phyloP scores from a whole-genome alignment of 2,888 invertebrate genomes.

The Trichopria drosophilae region DNA sequence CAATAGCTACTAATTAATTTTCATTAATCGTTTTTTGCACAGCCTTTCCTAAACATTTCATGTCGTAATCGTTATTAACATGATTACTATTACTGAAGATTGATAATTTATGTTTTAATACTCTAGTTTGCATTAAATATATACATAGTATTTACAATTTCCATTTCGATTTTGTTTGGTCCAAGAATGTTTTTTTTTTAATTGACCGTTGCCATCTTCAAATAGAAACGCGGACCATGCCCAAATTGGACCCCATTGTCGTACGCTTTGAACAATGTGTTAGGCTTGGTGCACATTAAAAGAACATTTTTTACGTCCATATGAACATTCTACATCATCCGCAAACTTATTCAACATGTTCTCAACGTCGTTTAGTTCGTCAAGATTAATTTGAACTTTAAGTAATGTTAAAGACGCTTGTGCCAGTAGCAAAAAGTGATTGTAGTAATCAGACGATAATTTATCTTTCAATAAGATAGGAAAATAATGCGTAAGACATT shows the following conservation, averaged over 20 bases:
- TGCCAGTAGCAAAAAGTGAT: slow-evolving; percentile 14
- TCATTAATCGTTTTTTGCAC: neutral
- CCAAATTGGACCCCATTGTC: slow-evolving; percentile 22
- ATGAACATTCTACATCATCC: slow-evolving; percentile 2
- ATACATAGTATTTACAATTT: slow-evolving; percentile 16
- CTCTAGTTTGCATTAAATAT: neutral
- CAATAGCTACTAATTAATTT: neutral
- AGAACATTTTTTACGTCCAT: slow-evolving; percentile 17
- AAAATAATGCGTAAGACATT: slow-evolving; percentile 10
- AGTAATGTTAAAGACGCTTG: slow-evolving; percentile 6
- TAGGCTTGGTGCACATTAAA: slow-evolving; percentile 14
- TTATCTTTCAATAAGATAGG: slow-evolving; percentile 16
- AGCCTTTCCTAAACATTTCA: neutral
- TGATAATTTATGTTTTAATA: slow-evolving; percentile 2
- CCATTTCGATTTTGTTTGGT: slow-evolving; percentile 23
- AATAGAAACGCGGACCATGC: slow-evolving; percentile 23
- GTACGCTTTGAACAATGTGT: slow-evolving; percentile 4
- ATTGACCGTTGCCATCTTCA: slow-evolving; percentile 18
- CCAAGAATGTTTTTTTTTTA: slow-evolving; percentile 16
- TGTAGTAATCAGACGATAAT: slow-evolving; percentile 1
- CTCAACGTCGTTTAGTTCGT: slow-evolving; percentile 15
- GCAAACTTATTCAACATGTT: slow-evolving; percentile 10
- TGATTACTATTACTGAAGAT: too few relatives aligned
- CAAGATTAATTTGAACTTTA: neutral
- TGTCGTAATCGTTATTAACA: neutral